Base-by-base conservation (phyloP, 2,888 invertebrate species). In the Sesia bembeciformis region DNA sequence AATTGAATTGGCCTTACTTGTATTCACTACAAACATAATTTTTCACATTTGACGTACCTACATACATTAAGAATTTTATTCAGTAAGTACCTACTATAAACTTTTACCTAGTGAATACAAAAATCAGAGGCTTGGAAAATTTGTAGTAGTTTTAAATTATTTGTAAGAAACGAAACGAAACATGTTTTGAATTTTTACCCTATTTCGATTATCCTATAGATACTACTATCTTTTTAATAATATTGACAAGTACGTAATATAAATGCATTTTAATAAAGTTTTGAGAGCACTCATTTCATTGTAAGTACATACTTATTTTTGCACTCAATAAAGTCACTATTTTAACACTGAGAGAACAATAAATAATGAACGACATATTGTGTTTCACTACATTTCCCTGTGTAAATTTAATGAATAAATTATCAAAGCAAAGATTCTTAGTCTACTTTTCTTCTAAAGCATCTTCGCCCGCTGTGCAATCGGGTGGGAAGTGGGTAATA, bases 251-350 rank as follows among this genome's bases (percentile, higher is more conserved):
- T 46, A 46, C 46, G 7, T 50, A 50, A 50, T 39, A 39, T 50
- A 54, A 64, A 64, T 60, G 60, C 65, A 70, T 65, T 70, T 68
- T 68, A 70, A 70, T 78, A 78, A 75, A 72, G 68, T 76, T 79
- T 55, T 50, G 50, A 6, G 38, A 82, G 87, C 88, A 87, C 87
- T 77, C 65, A 72, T 79, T 80, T 81, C 77, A 78, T 75, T 76
- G 70, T 79, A 79, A 73, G 73, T 76, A 82, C 74, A 71, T 78
- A 81, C 76, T 81, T 84, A 87, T 85, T 87, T 84, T 85, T 85
- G 87, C 87, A 88, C 87, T 79, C 72, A 74, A 80, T 81, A 78
- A 84, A 81, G 70, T 81, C 84, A 86, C 86, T 84, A 85, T 85
- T 85, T 85, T 85, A 83, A 84, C 84, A 86, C 78, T 76, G 78